Conservation (phyloP, 2,113 vertebrate genomes). For the Ciconia maguari region DNA sequence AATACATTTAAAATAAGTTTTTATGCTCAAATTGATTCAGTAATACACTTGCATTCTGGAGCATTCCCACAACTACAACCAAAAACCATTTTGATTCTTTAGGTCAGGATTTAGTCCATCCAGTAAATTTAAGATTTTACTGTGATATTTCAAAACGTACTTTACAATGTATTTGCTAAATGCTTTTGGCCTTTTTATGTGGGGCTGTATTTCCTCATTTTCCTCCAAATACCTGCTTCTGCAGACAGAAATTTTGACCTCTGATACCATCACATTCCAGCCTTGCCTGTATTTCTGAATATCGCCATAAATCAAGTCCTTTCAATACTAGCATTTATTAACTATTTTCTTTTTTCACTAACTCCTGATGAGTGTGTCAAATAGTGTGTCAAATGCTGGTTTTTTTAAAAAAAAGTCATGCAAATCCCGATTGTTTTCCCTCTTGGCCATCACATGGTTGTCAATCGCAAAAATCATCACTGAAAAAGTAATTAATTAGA, state of each 20-base stretch:
- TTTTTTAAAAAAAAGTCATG: background rate
- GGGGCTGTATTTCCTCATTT: constrained; percentile 33
- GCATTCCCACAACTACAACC: background rate
- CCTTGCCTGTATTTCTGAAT: background rate
- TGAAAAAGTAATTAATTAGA: constrained; percentile 1
- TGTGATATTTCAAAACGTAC: constrained; percentile 27
- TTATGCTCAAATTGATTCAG: constrained; percentile 4
- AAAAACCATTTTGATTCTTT: background rate
- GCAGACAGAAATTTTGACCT: constrained; percentile 58
- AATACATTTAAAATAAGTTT: background rate
- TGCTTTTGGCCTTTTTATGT: constrained; percentile 31
- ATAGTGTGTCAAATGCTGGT: background rate
- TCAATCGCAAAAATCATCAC: constrained; percentile 15
- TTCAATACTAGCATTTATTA: constrained; percentile 37
- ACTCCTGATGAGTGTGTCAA: background rate
- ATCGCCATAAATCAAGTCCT: constrained; percentile 55
- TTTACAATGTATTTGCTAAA: constrained; percentile 47
- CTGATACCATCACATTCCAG: constrained; percentile 59
- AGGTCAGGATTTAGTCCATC: constrained; percentile 9
- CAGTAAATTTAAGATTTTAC: constrained; percentile 36
- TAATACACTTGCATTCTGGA: background rate
- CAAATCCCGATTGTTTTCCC: background rate
- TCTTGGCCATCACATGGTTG: background rate
- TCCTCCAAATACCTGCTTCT: constrained; percentile 42
- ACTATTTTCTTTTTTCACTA: constrained; percentile 34